A percentile compares a stretch with the other conserved stretches of the same genome.
Evolutionary conservation across 1,140 invertebrate species (phyloP).

Genomic region (Bombus difficillimus): DNA sequence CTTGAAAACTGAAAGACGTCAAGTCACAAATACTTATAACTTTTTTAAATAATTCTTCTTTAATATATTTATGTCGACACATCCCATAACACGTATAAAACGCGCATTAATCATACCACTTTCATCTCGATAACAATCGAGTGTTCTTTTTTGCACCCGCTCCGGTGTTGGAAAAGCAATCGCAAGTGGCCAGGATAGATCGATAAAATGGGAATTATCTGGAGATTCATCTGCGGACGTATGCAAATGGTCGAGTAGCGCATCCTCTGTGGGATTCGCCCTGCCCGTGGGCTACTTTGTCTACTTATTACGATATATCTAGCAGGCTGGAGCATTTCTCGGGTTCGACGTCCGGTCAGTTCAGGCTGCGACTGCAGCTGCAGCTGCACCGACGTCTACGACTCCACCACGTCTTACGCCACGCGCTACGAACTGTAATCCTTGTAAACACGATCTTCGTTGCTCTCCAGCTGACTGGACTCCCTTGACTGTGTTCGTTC

Average conservation of each 20-base stretch:
- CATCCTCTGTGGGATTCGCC: slow-evolving; percentile 52
- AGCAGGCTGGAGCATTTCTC: slow-evolving; percentile 69
- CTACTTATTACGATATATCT: slow-evolving; percentile 78
- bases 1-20: neutral
- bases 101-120: neutral
- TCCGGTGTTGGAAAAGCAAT: neutral
- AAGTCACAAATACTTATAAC: no score
- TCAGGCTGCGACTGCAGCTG: slow-evolving; percentile 52
- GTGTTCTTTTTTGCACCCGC: no score
- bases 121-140: neutral
- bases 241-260: slow-evolving; percentile 31
- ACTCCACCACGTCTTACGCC: slow-evolving; percentile 16
- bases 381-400: slow-evolving; percentile 15
- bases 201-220: neutral
- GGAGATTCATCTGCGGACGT: slow-evolving; percentile 1
- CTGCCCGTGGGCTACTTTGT: slow-evolving; percentile 67
- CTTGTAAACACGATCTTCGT: slow-evolving; percentile 39
- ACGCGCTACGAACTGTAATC: slow-evolving; percentile 36
- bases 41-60: neutral
- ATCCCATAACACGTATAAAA: neutral
- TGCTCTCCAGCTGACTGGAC: slow-evolving; percentile 27
- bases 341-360: slow-evolving; percentile 82
- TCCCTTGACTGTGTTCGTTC: neutral
- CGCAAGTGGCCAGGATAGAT: neutral
- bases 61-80: neutral